Percentiles rank a stretch among this genome's conserved stretches.
Evolutionary conservation across 2,797 vertebrate genomes (phyloP).

Genomic region (Etheostoma perlongum): DNA sequence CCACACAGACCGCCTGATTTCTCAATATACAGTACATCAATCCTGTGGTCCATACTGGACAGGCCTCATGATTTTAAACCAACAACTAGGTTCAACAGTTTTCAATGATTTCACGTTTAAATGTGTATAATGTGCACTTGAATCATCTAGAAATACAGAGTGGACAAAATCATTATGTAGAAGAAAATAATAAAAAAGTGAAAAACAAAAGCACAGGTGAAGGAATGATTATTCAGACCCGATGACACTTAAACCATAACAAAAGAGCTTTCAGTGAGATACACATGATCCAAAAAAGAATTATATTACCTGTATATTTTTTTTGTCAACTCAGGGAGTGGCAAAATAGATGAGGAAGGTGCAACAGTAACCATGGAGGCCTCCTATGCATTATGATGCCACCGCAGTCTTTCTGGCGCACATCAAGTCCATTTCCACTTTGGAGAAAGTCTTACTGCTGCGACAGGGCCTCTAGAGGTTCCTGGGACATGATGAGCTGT

Average conservation of each 20-base stretch:
- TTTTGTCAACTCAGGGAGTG: constrained; percentile 19
- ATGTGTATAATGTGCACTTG: constrained; percentile 37
- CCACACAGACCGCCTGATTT: constrained; percentile 7
- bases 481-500: constrained; percentile 47
- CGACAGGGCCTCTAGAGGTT: not conserved
- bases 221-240: constrained; percentile 71
- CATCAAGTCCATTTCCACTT: constrained; percentile 24
- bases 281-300: constrained; percentile 52
- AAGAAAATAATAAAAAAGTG: not conserved
- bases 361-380: constrained; percentile 47
- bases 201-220: constrained; percentile 34
- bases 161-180: constrained; percentile 19
- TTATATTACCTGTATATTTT: constrained; percentile 21
- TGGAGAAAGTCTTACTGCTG: constrained; percentile 5
- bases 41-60: constrained; percentile 18
- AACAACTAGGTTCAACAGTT: constrained; percentile 8
- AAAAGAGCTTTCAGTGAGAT: constrained; percentile 44
- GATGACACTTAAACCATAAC: constrained; percentile 42
- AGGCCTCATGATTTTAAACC: constrained; percentile 35
- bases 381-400: constrained; percentile 21
- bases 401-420: constrained; percentile 26
- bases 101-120: constrained; percentile 29
- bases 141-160: constrained; percentile 24
- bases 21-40: constrained; percentile 10
- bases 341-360: constrained; percentile 43